These are phyloP conservation scores for Apaloderma vittatum DNA, from an alignment of 2,113 vertebrate species.

Conservation along the genomic window DNA sequence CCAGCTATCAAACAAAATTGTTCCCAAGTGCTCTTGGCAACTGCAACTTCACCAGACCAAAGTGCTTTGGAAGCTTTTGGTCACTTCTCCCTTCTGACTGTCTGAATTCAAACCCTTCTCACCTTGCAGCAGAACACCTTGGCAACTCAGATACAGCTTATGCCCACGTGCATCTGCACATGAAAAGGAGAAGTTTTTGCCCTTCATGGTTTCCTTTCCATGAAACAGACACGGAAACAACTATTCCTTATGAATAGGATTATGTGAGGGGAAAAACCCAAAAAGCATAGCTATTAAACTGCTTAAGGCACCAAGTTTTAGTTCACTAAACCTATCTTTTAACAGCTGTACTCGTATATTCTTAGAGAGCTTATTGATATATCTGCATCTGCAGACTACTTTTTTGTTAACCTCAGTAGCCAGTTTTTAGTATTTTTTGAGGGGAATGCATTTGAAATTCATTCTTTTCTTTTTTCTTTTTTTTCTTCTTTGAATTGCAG, in stretches of 20 bases:
- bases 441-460: neutral
- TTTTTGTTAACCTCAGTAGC: neutral
- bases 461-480: neutral
- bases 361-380: neutral
- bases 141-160: neutral
- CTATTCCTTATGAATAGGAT: neutral
- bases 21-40: neutral
- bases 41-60: neutral
- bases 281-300: neutral
- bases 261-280: neutral
- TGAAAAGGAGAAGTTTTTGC: neutral
- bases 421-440: neutral
- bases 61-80: neutral
- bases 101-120: neutral
- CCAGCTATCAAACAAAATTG: neutral
- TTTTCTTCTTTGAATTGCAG: constrained; percentile 69
- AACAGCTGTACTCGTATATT: neutral
- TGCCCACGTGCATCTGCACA: neutral
- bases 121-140: neutral
- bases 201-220: neutral
- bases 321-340: neutral
- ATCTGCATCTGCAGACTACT: neutral
- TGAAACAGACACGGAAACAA: neutral
- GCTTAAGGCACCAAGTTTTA: neutral
- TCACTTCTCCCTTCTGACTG: neutral